These are phyloP conservation scores for Seriola rivoliana DNA, from an alignment of 2,113 vertebrate species.

Conservation along the genomic window DNA sequence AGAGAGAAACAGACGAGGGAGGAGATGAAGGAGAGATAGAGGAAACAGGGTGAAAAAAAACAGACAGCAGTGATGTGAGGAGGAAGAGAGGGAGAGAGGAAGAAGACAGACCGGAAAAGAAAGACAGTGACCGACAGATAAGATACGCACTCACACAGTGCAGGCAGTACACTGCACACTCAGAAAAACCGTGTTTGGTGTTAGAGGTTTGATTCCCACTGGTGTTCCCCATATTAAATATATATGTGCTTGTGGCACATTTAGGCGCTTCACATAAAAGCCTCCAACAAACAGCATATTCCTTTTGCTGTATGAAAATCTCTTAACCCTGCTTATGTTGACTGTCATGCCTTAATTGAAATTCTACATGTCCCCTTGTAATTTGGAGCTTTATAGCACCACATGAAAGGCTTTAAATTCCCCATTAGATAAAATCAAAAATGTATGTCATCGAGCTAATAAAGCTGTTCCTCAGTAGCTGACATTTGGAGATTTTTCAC, in stretches of 20 bases:
- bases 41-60: conserved; percentile 15
- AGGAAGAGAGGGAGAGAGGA: conserved; percentile 1
- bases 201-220: conserved; percentile 19
- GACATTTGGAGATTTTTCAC: conserved; percentile 6
- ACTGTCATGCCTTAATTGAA: conserved; percentile 7
- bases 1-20: conserved; percentile 37
- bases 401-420: conserved; percentile 19
- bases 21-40: conserved; percentile 63
- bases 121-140: conserved; percentile 37
- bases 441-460: neutral
- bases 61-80: conserved; percentile 38
- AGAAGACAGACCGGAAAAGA: neutral
- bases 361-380: neutral
- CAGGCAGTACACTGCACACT: neutral
- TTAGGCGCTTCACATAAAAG: conserved; percentile 12
- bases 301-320: neutral
- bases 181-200: neutral
- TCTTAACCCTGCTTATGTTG: neutral
- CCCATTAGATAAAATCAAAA: conserved; percentile 29
- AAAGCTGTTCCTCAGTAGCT: neutral
- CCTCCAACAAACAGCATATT: neutral
- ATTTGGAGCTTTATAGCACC: neutral
- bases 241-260: conserved; percentile 14
- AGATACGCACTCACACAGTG: neutral
- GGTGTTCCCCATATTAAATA: conserved; percentile 23